phyloP scores from a whole-genome alignment of 2,113 vertebrate species.

The Colossoma macropomum region DNA sequence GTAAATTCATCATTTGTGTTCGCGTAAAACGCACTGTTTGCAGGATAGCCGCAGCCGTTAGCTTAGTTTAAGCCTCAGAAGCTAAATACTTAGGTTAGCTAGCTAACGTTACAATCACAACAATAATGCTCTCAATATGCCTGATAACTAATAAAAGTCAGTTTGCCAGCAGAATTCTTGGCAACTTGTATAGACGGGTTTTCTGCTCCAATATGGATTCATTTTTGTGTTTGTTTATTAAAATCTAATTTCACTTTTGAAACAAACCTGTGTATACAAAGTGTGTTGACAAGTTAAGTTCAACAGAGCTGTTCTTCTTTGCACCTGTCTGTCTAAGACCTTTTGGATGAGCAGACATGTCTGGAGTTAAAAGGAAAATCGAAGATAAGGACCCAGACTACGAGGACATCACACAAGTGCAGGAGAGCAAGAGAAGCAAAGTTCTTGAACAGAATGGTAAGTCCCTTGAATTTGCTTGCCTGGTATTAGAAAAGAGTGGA shows the following conservation, averaged over 20 bases:
- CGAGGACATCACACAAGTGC: slow-evolving; percentile 87
- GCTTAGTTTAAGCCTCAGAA: background rate
- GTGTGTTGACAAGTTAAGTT: background rate
- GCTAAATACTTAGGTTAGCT: background rate
- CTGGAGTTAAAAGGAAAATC: slow-evolving; percentile 91
- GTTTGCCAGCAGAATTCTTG: slow-evolving; percentile 10
- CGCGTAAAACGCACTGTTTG: background rate
- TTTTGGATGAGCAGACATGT: slow-evolving; percentile 79
- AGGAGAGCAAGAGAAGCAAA: slow-evolving; percentile 89
- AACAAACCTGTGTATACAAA: background rate
- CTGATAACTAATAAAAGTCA: background rate
- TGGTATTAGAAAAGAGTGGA: background rate
- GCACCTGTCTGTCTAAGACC: background rate
- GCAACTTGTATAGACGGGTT: background rate
- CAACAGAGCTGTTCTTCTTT: background rate
- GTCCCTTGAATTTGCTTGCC: background rate
- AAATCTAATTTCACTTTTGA: background rate
- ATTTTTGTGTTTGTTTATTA: background rate
- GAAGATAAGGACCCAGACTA: slow-evolving; percentile 95
- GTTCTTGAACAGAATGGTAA: slow-evolving; percentile 89
- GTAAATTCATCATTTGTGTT: background rate
- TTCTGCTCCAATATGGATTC: background rate
- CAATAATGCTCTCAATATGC: background rate
- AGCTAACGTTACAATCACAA: slow-evolving; percentile 6
- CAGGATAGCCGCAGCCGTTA: background rate